phyloP scores from a whole-genome alignment of 2,888 invertebrate species.

The Diloba caeruleocephala region DNA sequence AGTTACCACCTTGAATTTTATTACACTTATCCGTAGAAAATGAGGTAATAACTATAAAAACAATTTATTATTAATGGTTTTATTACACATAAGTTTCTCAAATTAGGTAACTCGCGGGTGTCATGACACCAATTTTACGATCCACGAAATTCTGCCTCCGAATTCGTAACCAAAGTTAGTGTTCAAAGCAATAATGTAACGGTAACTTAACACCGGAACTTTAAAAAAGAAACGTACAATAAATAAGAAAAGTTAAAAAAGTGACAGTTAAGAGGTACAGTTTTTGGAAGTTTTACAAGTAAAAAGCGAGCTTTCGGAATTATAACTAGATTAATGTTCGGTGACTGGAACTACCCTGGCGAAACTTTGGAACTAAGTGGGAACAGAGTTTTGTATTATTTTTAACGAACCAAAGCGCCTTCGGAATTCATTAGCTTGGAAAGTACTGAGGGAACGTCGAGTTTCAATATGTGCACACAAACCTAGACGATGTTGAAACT shows the following conservation, averaged over 20 bases:
- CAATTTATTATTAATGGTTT: slow-evolving; percentile 40
- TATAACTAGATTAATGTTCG: slow-evolving; percentile 86
- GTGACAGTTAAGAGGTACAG: slow-evolving; percentile 68
- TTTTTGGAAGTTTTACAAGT: slow-evolving; percentile 66
- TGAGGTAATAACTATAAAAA: slow-evolving; percentile 5
- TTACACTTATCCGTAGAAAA: slow-evolving; percentile 1
- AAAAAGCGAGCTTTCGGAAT: slow-evolving; percentile 70
- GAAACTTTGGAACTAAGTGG: slow-evolving; percentile 77
- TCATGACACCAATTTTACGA: slow-evolving; percentile 47
- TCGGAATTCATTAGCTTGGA: slow-evolving; percentile 83
- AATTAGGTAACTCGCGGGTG: slow-evolving; percentile 27
- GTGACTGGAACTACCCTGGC: slow-evolving; percentile 80
- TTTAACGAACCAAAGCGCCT: slow-evolving; percentile 81
- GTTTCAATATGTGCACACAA: slow-evolving; percentile 67
- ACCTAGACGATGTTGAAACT: slow-evolving; percentile 27
- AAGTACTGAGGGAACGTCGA: slow-evolving; percentile 71
- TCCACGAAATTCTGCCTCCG: slow-evolving; percentile 38
- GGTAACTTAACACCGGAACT: slow-evolving; percentile 57
- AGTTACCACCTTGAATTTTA: background rate
- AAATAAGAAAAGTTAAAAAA: slow-evolving; percentile 65
- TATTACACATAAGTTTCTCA: slow-evolving; percentile 22
- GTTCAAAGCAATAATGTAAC: slow-evolving; percentile 57
- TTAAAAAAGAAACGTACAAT: slow-evolving; percentile 62
- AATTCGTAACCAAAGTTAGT: slow-evolving; percentile 49
- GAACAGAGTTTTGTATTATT: slow-evolving; percentile 83